These are phyloP conservation scores for Cryptus armator DNA, from an alignment of 2,888 invertebrate genomes.

Conservation along the genomic window DNA sequence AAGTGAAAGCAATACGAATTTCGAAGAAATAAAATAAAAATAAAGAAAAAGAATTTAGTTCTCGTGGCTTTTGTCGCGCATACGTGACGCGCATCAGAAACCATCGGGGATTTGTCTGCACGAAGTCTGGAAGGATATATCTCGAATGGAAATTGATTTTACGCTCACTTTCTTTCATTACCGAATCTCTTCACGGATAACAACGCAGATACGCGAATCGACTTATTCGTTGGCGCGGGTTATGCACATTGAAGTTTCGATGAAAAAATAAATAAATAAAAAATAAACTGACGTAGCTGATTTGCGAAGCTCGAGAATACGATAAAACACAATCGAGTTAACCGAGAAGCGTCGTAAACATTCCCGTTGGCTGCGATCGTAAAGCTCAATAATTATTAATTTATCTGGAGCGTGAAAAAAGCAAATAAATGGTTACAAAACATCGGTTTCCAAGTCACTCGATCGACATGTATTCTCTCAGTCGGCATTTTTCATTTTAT, in stretches of 20 bases:
- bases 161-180: slow-evolving; percentile 50
- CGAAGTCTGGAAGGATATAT: neutral
- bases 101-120: neutral
- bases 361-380: neutral
- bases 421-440: neutral
- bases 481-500: slow-evolving; percentile 9
- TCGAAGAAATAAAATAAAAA: slow-evolving; percentile 49
- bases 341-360: slow-evolving; percentile 41
- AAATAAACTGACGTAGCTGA: slow-evolving; percentile 37
- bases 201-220: slow-evolving; percentile 44
- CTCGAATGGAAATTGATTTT: slow-evolving; percentile 23
- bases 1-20: slow-evolving; percentile 58
- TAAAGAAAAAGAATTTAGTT: slow-evolving; percentile 34
- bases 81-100: slow-evolving; percentile 30
- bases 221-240: slow-evolving; percentile 35
- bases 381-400: slow-evolving; percentile 27
- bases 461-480: slow-evolving; percentile 28
- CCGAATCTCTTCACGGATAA: slow-evolving; percentile 45
- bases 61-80: neutral
- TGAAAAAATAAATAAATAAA: slow-evolving; percentile 22
- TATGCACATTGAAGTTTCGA: slow-evolving; percentile 43
- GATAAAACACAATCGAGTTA: slow-evolving; percentile 40
- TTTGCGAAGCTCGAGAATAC: slow-evolving; percentile 32
- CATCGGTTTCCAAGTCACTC: slow-evolving; percentile 31
- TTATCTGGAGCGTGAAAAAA: neutral